Evolutionary conservation across 2,113 vertebrate species (phyloP), one percentile per base, ranked within the genome.

Genomic region (Collichthys lucidus): DNA sequence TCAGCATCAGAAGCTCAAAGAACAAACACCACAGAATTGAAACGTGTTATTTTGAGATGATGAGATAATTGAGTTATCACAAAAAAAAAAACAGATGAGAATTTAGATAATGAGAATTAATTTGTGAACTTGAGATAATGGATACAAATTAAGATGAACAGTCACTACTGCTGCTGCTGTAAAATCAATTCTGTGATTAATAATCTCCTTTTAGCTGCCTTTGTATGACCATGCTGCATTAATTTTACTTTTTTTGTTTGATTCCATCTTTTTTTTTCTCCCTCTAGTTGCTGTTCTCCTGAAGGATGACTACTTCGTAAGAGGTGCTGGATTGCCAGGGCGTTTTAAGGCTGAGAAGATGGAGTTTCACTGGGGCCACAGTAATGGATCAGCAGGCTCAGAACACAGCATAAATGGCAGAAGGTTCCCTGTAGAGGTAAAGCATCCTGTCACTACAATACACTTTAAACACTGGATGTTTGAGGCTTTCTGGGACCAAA

Each of bases 351-450:
- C 97, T 3, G 98, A 99, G 93, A 99, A 98, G 95, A 96, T 99
- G 88, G 98, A 99, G 89, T 99, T 99, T 94, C 98, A 99, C 93
- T 99, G 98, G 98, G 98, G 98, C 79, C 97, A 98, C 81, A 98
- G 94, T 93, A 98, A 98, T 24, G 97, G 96, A 74, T 98, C 97
- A 0, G 96, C 96, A 0, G 98, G 98, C 84, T 99, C 98, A 0
- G 98, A 99, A 47, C 98, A 99, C 95, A 98, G 98, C 90, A 94
- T 99, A 92, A 96, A 97, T 3, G 96, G 97, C 92, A 96, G 95
- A 91, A 96, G 96, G 86, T 99, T 97, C 93, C 98, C 98, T 0
- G 97, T 99, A 9, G 98, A 99, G 97, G 98, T 94, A 91, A 92
- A 76, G 73, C 65, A 67, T 88, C 65, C 44, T 67, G 81, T 86